These are phyloP conservation scores for Heliconius melpomene DNA, from an alignment of 1,140 invertebrate genomes.

Conservation along the genomic window DNA sequence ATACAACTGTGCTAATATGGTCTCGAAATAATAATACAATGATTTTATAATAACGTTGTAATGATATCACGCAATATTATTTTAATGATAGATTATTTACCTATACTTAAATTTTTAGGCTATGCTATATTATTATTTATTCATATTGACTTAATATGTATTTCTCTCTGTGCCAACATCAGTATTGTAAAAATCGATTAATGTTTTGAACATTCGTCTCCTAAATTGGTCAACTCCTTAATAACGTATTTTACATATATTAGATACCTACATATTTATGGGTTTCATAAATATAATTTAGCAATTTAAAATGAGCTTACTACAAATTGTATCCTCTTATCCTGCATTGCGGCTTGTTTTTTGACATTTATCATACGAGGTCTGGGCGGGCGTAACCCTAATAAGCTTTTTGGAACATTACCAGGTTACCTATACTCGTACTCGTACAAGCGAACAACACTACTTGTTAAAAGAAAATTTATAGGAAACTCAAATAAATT, in stretches of 20 bases:
- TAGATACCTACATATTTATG: neutral
- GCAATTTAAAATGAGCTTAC: slow-evolving; percentile 45
- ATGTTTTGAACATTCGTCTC: no score
- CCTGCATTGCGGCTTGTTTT: slow-evolving; percentile 73
- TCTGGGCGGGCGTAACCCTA: slow-evolving; percentile 51
- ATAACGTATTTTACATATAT: no score
- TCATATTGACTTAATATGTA: no score
- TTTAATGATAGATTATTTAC: no score
- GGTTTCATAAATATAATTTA: slow-evolving; percentile 1
- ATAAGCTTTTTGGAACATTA: slow-evolving; percentile 78
- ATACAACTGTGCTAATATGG: neutral
- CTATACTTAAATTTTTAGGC: no score
- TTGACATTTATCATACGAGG: slow-evolving; percentile 73
- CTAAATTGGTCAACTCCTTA: no score
- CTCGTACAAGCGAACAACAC: slow-evolving; percentile 35
- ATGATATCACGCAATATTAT: no score
- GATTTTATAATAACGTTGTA: no score
- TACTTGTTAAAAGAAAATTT: slow-evolving; percentile 39
- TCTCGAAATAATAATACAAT: neutral
- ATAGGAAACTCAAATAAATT: slow-evolving; percentile 13
- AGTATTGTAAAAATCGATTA: no score
- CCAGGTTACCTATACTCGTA: slow-evolving; percentile 58
- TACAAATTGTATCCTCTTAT: slow-evolving; percentile 54
- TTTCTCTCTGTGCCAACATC: no score
- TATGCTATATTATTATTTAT: no score